Base-by-base conservation (phyloP, 2,797 vertebrate genomes). In the Geotrypetes seraphini region DNA sequence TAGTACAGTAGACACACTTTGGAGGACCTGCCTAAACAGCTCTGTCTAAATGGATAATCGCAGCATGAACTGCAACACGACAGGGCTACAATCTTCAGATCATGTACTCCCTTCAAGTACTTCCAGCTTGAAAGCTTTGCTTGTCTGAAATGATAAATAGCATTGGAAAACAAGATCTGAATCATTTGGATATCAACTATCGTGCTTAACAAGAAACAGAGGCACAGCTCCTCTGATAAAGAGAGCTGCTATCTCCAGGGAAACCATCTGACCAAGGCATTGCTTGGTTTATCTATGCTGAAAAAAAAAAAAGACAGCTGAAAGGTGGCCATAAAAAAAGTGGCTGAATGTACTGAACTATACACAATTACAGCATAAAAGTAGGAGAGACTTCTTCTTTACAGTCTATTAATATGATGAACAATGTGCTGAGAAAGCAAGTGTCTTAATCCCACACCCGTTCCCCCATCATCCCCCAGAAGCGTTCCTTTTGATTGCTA, bases 61-160 rank as follows among this genome's bases (percentile, higher is more conserved):
- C 31, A 37, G 22, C 40, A 22, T 19, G 23, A 53, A 33, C 34
- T 22, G 22, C 36, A 19, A 28, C 1, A 1, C 44, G 33, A 43
- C 31, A 56, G 36, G 25, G 24, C 47, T 47, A 36, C 47, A 34
- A 33, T 40, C 34, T 50, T 30, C 24, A 47, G 31, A 46, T 36
- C 24, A 20, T 22, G 14, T 24, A 31, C 8, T 46, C 53, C 22
- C 41, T 53, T 31, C 16, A 25, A 15, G 42, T 10, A 15, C 22
- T 29, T 49, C 46, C 48, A 31, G 7, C 28, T 15, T 28, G 31
- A 49, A 33, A 16, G 23, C 53, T 28, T 10, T 54, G 31, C 40
- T 33, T 16, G 19, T 19, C 12, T 12, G 4, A 40, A 53, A 12
- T 3, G 26, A 35, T 13, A 63, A 39, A n/a, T 11, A 34, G 15